phyloP scores from a whole-genome alignment of 1,140 invertebrate species.

The Cataglyphis hispanica region DNA sequence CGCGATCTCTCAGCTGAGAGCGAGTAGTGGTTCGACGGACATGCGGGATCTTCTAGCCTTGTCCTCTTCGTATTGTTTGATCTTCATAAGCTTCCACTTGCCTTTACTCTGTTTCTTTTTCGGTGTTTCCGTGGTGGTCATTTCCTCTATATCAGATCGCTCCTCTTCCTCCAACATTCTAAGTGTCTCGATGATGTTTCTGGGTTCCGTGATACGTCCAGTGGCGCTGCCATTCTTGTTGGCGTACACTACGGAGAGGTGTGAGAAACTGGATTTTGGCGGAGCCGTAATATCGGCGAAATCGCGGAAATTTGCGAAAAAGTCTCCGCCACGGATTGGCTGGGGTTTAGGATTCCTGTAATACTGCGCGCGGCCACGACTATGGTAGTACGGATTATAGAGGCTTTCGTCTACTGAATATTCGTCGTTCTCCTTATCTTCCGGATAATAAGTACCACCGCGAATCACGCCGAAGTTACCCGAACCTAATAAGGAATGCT shows the following conservation, averaged over 20 bases:
- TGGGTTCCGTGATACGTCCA: conserved; percentile 88
- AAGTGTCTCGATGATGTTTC: conserved; percentile 93
- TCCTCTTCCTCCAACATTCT: conserved; percentile 89
- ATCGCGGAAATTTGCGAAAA: conserved; percentile 94
- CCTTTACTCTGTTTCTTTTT: conserved; percentile 88
- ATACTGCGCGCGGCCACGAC: conserved; percentile 88
- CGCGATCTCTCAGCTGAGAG: conserved; percentile 88
- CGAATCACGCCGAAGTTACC: conserved; percentile 95
- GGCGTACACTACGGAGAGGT: conserved; percentile 93
- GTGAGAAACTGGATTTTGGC: conserved; percentile 92
- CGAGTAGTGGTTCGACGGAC: conserved; percentile 89
- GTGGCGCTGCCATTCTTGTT: conserved; percentile 89
- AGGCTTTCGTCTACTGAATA: conserved; percentile 84
- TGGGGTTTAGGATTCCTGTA: conserved; percentile 86
- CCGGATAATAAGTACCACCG: conserved; percentile 94
- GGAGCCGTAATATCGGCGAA: conserved; percentile 95
- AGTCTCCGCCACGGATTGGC: conserved; percentile 81
- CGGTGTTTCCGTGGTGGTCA: conserved; percentile 80
- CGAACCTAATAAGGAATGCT: conserved; percentile 90
- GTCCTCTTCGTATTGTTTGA: conserved; percentile 88
- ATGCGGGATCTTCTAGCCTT: conserved; percentile 86
- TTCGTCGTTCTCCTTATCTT: conserved; percentile 87
- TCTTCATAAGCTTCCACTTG: conserved; percentile 90
- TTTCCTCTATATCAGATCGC: conserved; percentile 45
- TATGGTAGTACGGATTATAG: conserved; percentile 89